Evolutionary conservation across 2,113 vertebrate species (phyloP).

Genomic region (Podarcis raffonei): DNA sequence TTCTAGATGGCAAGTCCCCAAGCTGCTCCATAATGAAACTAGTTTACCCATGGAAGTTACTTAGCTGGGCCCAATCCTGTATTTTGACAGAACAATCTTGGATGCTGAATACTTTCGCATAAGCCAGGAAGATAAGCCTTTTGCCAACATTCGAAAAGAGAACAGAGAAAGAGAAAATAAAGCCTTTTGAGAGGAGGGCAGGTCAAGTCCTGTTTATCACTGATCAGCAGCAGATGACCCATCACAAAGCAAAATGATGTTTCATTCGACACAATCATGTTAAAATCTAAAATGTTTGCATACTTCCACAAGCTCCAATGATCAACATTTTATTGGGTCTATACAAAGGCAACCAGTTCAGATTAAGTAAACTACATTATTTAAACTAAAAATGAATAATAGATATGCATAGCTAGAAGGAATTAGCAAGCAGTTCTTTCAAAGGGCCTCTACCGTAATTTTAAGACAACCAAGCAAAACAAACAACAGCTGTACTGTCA

Average conservation of each 20-base stretch:
- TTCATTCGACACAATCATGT: neutral
- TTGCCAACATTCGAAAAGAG: neutral
- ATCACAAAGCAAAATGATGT: too few relatives aligned
- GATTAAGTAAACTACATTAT: constrained; percentile 12
- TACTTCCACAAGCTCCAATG: neutral
- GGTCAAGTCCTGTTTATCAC: constrained; percentile 23
- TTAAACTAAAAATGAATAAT: constrained; percentile 58
- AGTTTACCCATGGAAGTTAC: neutral
- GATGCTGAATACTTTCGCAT: neutral
- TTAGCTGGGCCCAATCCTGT: neutral
- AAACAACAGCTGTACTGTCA: neutral
- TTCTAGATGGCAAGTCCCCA: neutral
- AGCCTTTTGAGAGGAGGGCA: constrained; percentile 30
- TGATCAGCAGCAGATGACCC: constrained; percentile 2
- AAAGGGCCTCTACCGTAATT: neutral
- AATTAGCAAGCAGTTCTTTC: accelerated
- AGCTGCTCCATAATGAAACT: neutral
- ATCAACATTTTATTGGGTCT: neutral
- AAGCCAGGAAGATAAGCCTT: constrained; percentile 1
- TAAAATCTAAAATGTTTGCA: neutral
- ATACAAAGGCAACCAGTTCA: neutral
- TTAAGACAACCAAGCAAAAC: neutral
- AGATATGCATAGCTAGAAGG: neutral
- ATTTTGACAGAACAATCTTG: neutral
- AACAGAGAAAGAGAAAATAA: neutral